Evolutionary conservation across 2,888 invertebrate species (phyloP).

Genomic region (Gymnoscelis rufifasciata): DNA sequence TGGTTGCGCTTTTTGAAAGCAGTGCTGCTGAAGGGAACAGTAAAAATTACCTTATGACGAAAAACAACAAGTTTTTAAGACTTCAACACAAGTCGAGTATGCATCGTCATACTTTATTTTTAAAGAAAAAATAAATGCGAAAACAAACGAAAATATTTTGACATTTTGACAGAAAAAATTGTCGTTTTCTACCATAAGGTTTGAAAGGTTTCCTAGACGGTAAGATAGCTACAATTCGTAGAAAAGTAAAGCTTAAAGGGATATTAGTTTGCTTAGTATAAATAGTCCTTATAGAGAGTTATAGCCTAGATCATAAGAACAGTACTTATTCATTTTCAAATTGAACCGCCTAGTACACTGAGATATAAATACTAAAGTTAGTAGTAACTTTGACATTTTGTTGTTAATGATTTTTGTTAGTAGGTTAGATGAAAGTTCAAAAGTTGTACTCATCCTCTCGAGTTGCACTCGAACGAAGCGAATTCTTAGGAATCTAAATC

Average conservation of each 20-base stretch:
- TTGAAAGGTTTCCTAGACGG: constrained; percentile 50
- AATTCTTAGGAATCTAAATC: neutral
- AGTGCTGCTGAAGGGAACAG: constrained; percentile 50
- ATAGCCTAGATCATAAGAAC: constrained; percentile 78
- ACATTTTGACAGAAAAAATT: constrained; percentile 6
- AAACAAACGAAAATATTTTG: neutral
- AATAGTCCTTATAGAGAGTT: constrained; percentile 59
- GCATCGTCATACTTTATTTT: constrained; percentile 2
- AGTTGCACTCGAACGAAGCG: neutral
- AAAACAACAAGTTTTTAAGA: constrained; percentile 14
- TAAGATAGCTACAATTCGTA: constrained; percentile 56
- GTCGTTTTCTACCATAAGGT: constrained; percentile 20
- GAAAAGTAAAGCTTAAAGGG: constrained; percentile 75
- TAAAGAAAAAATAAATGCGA: constrained; percentile 2
- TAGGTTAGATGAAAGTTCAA: constrained; percentile 7
- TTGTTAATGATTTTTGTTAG: constrained; percentile 17
- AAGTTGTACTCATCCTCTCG: constrained; percentile 1
- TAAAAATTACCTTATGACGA: constrained; percentile 19
- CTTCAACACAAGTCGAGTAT: neutral
- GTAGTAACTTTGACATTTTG: neutral
- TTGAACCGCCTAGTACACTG: constrained; percentile 26
- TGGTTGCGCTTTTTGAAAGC: constrained; percentile 49
- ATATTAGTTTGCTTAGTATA: constrained; percentile 60
- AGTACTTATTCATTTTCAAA: constrained; percentile 50
- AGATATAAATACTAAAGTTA: constrained; percentile 7